Evolutionary conservation across 2,113 vertebrate species (phyloP), one percentile per base, ranked within the genome.

Genomic region (Vulpes lagopus): DNA sequence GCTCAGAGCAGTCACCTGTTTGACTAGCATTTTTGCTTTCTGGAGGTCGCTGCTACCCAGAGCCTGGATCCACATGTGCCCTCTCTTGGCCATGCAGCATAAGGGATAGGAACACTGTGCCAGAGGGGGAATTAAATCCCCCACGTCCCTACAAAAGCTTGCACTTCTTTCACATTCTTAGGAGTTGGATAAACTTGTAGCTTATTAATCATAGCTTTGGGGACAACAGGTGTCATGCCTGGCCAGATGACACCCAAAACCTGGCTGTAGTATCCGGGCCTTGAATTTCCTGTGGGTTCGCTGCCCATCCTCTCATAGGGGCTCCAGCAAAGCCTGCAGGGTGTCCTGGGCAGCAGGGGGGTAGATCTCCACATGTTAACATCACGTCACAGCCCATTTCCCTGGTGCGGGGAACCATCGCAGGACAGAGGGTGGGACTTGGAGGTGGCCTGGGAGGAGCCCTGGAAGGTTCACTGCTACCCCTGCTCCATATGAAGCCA

Each of bases 261-360:
- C 55, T 22, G 8, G 9, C 12, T 2, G 5, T 57, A 57, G 55
- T 57, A 17, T 57, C 15, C 5, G 35, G 71, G 10, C 19, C 35
- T 73, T 22, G 10, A 20, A 11, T 38, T 22, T 73, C 2, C 10
- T 23, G n/a, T 12, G 67, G 78, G 51, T 43, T 83, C 23, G 11
- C 23, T 1, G 23, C 14, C 14, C 14, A 5, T 1, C 8, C 35
- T 25, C 14, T 60, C 2, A 8, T 3, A 11, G 35, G 11, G 5
- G 57, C 35, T 38, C 23, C 80, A 43, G 57, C 57, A 27, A 60
- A 38, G 57, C 57, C 32, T 27, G 8, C 8, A 6, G 57, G 14
- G 22, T 10, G 57, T 11, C 80, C 80, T 11, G 43, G 43, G 23
- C 32, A 23, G 32, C n/a, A 38, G 32, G 10, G 20, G 20, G 35